These are phyloP conservation scores for Neopipo cinnamomea DNA, from an alignment of 2,113 vertebrate genomes.

Conservation along the genomic window DNA sequence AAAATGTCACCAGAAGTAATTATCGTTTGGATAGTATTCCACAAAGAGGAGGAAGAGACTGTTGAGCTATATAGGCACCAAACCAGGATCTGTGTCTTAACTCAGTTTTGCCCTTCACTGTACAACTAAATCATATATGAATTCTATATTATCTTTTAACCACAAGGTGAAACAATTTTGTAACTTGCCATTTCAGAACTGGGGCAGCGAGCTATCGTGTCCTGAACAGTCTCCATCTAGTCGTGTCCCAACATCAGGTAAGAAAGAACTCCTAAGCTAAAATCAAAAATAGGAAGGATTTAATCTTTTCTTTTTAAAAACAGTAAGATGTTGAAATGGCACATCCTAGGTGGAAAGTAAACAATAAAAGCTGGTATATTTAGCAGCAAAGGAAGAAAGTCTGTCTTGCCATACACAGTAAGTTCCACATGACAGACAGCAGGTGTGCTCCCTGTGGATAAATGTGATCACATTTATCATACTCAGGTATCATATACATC, in stretches of 20 bases:
- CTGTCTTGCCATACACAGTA: not conserved
- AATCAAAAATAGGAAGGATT: not conserved
- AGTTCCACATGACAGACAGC: not conserved
- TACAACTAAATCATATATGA: not conserved
- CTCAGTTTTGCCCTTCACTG: not conserved
- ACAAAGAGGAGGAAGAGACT: not conserved
- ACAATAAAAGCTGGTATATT: not conserved
- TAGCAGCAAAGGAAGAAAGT: not conserved
- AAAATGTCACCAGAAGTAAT: not conserved
- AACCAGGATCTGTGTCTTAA: not conserved
- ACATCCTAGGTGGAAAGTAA: not conserved
- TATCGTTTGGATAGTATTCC: not conserved
- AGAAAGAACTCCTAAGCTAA: not conserved
- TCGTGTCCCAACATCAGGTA: constrained; percentile 85
- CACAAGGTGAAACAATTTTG: not conserved
- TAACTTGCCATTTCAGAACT: constrained; percentile 78
- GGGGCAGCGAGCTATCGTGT: constrained; percentile 89
- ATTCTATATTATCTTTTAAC: not conserved
- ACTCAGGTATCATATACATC: not conserved
- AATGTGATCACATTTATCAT: not conserved
- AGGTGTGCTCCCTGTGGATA: not conserved
- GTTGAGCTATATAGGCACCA: not conserved
- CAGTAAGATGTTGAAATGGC: not conserved
- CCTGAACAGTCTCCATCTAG: constrained; percentile 62
- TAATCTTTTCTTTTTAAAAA: not conserved